A percentile compares a stretch with the other conserved stretches of the same genome.
These are phyloP conservation scores for Agrochola macilenta DNA, from an alignment of 2,888 invertebrate genomes.

Conservation along the genomic window DNA sequence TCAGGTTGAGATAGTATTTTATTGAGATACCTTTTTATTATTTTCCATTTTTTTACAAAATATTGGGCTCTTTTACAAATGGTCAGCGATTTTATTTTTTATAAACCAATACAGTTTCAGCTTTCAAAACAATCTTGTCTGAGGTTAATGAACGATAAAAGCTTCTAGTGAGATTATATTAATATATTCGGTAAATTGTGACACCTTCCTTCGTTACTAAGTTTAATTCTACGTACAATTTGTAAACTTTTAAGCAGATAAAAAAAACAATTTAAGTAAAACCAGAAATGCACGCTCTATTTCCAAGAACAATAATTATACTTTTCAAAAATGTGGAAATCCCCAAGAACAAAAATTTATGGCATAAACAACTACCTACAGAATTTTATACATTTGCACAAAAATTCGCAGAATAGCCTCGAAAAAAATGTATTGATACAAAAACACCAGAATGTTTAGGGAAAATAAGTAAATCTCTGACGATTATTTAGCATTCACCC, in stretches of 20 bases:
- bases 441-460: background rate
- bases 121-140: background rate
- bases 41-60: conserved; percentile 27
- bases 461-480: conserved; percentile 37
- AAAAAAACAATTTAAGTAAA: background rate
- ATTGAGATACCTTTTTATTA: conserved; percentile 18
- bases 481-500: conserved; percentile 43
- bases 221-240: background rate
- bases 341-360: background rate
- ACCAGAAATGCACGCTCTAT: too few species aligned
- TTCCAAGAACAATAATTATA: background rate
- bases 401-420: conserved; percentile 5
- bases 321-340: background rate
- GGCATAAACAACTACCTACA: background rate
- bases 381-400: background rate
- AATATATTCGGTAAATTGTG: background rate
- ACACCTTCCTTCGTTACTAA: background rate
- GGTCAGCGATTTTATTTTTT: background rate
- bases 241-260: background rate
- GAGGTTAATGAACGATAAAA: background rate
- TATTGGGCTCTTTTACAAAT: conserved; percentile 12
- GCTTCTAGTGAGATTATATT: background rate
- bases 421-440: background rate
- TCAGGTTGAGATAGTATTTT: conserved; percentile 53
- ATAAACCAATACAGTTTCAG: background rate